Evolutionary conservation across 92 coral and sea anemone genomes (phyloP), one percentile per base, ranked within the genome.

Genomic region (Micromussa lordhowensis): DNA sequence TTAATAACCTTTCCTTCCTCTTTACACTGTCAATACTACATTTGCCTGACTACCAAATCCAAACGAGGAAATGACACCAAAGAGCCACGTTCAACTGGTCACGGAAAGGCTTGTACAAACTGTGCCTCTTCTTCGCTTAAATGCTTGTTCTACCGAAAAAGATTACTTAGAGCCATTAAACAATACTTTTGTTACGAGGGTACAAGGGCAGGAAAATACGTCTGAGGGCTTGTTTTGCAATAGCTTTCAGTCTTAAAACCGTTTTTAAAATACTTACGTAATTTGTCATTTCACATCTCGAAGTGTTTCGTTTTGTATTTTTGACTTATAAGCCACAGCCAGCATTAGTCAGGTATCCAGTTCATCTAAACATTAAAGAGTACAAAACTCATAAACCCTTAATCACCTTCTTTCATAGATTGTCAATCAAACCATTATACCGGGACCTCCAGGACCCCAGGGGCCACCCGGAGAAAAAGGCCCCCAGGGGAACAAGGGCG

Each of bases 401-500:
- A 40, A 0, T 2, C n/a, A 1, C 22, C 18, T 17, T 44, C 22
- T 40, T 24, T 18, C 53, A 1, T 36, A 84, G 88, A 74, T 84
- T 31, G 88, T 84, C 21, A 84, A 84, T 59, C 70, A 77, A 31
- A 84, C 80, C 0, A 74, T 84, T 16, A 35, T 74, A 32, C 88
- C 88, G n/a, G 88, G 88, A 11, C 81, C 88, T 34, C 69, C 49
- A 28, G 86, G 86, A 19, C 79, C 61, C 22, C 58, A 44, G 57
- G 81, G 81, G 61, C 81, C 81, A 28, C 61, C 81, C 21, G 81
- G 81, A 48, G 81, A 77, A 26, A 77, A 77, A 9, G 81, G 81
- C 57, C 79, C 9, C 51, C 51, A 11, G 86, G 86, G 9, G 31
- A 49, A 35, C 28, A 69, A 70, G 68, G 86, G 68, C 21, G 51